A percentile compares a stretch with the other conserved stretches of the same genome.
Conservation (phyloP, 2,113 vertebrate species). For the Mustela nigripes region DNA sequence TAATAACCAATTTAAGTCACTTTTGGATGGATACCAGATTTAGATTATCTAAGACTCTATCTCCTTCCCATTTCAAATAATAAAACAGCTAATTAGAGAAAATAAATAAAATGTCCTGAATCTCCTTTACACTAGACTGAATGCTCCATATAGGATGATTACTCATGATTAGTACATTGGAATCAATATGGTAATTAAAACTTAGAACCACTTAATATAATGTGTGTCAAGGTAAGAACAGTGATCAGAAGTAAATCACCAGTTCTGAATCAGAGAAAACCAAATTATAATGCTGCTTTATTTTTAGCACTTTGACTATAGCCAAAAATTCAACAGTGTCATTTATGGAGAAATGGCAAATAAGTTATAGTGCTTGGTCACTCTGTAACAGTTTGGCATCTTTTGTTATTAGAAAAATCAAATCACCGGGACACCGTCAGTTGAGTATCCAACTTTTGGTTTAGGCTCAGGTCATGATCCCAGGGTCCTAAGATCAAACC, state of each 20-base stretch:
- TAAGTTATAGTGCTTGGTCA: background rate
- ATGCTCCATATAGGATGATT: background rate
- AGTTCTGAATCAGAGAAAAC: constrained; percentile 42
- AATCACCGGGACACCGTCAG: background rate
- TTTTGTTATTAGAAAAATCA: background rate
- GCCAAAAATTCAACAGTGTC: constrained; percentile 23
- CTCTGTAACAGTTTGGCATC: background rate
- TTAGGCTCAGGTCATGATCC: background rate
- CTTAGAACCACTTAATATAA: background rate
- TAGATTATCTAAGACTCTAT: background rate
- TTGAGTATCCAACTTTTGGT: background rate
- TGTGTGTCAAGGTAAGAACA: background rate
- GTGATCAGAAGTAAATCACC: background rate
- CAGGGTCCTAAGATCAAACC: too few species aligned
- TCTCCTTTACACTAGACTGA: constrained; percentile 16
- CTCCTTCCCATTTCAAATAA: background rate
- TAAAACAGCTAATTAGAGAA: constrained; percentile 31
- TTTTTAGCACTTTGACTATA: background rate
- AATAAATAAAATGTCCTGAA: background rate
- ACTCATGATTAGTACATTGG: background rate
- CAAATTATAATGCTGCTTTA: background rate
- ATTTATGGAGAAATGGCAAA: background rate
- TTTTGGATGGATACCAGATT: background rate
- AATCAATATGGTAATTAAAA: constrained; percentile 31
- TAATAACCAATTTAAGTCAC: background rate